A percentile compares a stretch with the other conserved stretches of the same genome.
These are phyloP conservation scores for Allacma fusca DNA, from an alignment of 2,888 invertebrate genomes.

Conservation along the genomic window DNA sequence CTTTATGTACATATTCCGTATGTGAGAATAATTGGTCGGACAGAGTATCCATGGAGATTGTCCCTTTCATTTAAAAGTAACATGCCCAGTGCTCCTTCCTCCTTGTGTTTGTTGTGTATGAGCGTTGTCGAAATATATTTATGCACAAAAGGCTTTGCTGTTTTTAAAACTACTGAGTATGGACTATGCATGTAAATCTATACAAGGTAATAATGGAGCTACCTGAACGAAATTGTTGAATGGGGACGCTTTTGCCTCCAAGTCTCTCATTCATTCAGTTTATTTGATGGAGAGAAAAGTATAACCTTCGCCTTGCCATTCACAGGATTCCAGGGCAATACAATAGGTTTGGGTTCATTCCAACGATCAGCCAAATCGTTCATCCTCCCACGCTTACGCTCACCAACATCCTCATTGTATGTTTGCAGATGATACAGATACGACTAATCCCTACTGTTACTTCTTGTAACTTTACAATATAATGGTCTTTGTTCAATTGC, in stretches of 20 bases:
- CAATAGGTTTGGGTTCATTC: background rate
- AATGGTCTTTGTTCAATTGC: slow-evolving; percentile 1
- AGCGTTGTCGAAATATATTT: no score
- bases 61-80: no score
- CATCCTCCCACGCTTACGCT: slow-evolving; percentile 16
- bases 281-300: slow-evolving; percentile 11
- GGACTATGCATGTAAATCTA: background rate
- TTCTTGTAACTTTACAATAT: background rate
- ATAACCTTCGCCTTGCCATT: slow-evolving; percentile 10
- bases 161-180: no score
- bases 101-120: no score
- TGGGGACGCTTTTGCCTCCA: background rate
- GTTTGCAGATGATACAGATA: background rate
- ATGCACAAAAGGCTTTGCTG: no score
- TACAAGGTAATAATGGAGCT: slow-evolving; percentile 1
- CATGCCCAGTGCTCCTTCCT: background rate
- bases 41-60: no score
- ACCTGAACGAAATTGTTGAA: slow-evolving; percentile 12
- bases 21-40: no score
- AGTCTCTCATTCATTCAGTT: slow-evolving; percentile 1
- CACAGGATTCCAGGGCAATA: background rate
- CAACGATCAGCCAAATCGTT: slow-evolving; percentile 12
- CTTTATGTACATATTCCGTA: no score
- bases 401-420: background rate
- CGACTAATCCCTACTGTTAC: no score